Conservation (phyloP, 1,140 invertebrate genomes). For the Tetranychus cinnabarinus region DNA sequence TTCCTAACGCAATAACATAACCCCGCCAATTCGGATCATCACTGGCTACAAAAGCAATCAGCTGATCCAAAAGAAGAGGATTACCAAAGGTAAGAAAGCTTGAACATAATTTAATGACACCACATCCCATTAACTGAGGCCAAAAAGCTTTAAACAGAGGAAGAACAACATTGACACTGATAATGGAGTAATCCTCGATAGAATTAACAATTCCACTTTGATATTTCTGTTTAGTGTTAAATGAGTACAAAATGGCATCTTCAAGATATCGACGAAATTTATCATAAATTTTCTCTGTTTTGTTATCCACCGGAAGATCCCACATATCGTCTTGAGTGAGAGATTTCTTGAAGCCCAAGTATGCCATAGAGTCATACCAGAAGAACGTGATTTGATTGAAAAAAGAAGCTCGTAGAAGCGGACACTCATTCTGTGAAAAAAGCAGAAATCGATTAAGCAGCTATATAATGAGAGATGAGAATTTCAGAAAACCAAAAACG, state of each 20-base stretch:
- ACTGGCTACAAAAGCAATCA: slow-evolving; percentile 7
- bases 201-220: neutral
- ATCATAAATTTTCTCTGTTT: slow-evolving; percentile 24
- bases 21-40: slow-evolving; percentile 14
- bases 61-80: slow-evolving; percentile 31
- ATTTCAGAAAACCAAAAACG: too few species aligned
- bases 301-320: slow-evolving; percentile 30
- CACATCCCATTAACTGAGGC: slow-evolving; percentile 47
- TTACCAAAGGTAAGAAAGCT: slow-evolving; percentile 68
- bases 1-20: neutral
- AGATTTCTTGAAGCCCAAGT: slow-evolving; percentile 4
- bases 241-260: neutral
- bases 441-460: too few species aligned
- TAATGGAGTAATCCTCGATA: neutral
- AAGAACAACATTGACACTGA: neutral
- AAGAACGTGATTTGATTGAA: slow-evolving; percentile 64
- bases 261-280: neutral
- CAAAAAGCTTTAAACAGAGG: slow-evolving; percentile 34
- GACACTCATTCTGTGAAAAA: slow-evolving; percentile 19
- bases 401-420: slow-evolving; percentile 61
- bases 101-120: slow-evolving; percentile 47
- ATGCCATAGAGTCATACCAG: slow-evolving; percentile 50
- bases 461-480: too few species aligned
- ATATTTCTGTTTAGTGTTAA: neutral
- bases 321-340: slow-evolving; percentile 7